Conservation (phyloP, 2,113 vertebrate species). For the Archilochus colubris region DNA sequence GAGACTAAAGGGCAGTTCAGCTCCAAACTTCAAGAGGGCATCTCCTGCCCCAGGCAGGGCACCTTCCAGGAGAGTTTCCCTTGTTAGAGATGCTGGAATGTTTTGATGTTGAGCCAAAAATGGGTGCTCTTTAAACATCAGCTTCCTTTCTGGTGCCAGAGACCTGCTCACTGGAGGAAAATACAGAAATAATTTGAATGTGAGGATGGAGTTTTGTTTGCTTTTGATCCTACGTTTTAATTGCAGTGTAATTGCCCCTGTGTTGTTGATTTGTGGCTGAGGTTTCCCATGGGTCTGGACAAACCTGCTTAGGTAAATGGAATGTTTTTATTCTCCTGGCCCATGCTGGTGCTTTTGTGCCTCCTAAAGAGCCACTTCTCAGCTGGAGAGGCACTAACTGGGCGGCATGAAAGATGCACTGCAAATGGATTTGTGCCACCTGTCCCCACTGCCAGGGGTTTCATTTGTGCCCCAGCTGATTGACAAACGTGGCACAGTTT, state of each 20-base stretch:
- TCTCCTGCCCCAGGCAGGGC: not conserved
- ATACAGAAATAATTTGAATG: not conserved
- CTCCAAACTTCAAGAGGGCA: not conserved
- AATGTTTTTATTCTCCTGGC: not conserved
- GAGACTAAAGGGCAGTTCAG: not conserved
- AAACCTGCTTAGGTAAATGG: not conserved
- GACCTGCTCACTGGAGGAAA: not conserved
- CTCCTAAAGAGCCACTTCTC: not conserved
- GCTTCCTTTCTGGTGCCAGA: conserved; percentile 1
- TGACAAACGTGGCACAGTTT: not conserved
- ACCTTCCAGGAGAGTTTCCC: not conserved
- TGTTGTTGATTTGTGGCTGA: not conserved
- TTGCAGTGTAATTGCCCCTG: not conserved
- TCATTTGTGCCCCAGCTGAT: not conserved
- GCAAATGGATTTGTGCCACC: not conserved
- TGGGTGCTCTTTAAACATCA: not conserved
- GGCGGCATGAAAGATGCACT: fast-evolving
- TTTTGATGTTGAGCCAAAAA: not conserved
- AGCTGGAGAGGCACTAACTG: not conserved
- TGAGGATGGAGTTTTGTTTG: not conserved
- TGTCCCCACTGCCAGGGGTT: not conserved
- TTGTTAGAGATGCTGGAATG: not conserved
- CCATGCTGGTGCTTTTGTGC: not conserved
- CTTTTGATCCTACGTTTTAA: conserved; percentile 1
- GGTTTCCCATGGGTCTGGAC: not conserved